A percentile compares a stretch with the other conserved stretches of the same genome.
phyloP scores from a whole-genome alignment of 2,113 vertebrate genomes.

The Rhineura floridana region DNA sequence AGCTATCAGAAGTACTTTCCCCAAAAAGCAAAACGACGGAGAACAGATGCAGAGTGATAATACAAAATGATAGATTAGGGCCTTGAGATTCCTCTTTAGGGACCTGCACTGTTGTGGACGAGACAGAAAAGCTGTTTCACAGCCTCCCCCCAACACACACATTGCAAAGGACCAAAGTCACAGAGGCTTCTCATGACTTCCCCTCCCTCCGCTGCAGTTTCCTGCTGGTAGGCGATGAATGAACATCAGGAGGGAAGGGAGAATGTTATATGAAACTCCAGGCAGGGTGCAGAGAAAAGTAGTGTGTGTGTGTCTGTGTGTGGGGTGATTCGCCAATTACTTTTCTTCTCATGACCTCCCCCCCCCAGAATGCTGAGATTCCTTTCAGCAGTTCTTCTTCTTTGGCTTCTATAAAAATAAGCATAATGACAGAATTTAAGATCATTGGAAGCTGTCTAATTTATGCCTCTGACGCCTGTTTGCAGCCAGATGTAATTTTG shows the following conservation, averaged over 20 bases:
- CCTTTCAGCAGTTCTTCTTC: constrained; percentile 75
- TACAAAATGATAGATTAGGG: not conserved
- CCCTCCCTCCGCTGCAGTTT: constrained; percentile 29
- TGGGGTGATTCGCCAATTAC: constrained; percentile 72
- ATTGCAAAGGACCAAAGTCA: too few species aligned
- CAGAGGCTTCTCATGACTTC: accelerated
- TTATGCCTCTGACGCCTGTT: constrained; percentile 78
- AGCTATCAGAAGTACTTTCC: not conserved
- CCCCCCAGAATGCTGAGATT: constrained; percentile 68
- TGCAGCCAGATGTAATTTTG: constrained; percentile 85
- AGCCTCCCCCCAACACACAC: constrained; percentile 38
- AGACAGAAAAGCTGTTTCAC: constrained; percentile 48
- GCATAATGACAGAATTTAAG: constrained; percentile 82
- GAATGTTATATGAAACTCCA: constrained; percentile 70
- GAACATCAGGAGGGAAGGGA: constrained; percentile 66
- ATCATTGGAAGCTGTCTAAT: constrained; percentile 83
- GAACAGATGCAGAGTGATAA: not conserved
- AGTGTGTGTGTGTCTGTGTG: constrained; percentile 2
- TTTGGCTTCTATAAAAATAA: constrained; percentile 81
- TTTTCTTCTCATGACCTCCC: constrained; percentile 69
- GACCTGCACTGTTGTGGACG: constrained; percentile 28
- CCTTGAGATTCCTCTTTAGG: constrained; percentile 15
- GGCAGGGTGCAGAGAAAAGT: constrained; percentile 35
- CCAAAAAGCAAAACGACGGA: not conserved
- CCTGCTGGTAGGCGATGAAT: constrained; percentile 52